A percentile compares a stretch with the other conserved stretches of the same genome.
Evolutionary conservation across 2,888 invertebrate genomes (phyloP).

Genomic region (Himalopsyche kuldschensis): DNA sequence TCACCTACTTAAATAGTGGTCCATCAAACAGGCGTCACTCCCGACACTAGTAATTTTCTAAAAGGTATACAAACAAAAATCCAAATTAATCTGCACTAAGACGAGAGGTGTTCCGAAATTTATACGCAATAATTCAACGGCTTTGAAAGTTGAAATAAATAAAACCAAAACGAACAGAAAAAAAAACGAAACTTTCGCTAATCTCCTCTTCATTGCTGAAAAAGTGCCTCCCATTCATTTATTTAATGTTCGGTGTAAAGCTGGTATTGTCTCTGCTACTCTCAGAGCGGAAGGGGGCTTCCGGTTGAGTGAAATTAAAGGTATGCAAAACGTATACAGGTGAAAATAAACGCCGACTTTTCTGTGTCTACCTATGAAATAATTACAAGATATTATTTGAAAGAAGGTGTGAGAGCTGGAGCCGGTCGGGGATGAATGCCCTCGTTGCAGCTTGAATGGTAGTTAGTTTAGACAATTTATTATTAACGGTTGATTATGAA

Average conservation of each 20-base stretch:
- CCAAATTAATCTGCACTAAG: background rate
- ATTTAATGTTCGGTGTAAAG: constrained; percentile 30
- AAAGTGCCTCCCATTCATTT: constrained; percentile 30
- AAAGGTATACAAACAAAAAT: background rate
- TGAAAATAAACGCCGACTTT: constrained; percentile 23
- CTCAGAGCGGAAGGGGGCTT: background rate
- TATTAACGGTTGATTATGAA: background rate
- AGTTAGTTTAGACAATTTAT: background rate
- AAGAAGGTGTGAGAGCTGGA: no score
- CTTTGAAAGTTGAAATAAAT: background rate
- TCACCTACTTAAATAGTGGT: background rate
- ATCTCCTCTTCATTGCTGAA: constrained; percentile 31
- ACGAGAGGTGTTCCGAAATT: background rate
- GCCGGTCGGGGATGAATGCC: background rate
- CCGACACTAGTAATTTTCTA: background rate
- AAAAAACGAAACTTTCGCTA: constrained; percentile 15
- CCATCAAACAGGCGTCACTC: background rate
- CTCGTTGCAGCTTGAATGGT: background rate
- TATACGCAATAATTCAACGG: background rate
- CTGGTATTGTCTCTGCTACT: constrained; percentile 24
- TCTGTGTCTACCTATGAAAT: background rate
- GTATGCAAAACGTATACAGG: constrained; percentile 27
- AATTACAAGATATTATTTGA: background rate
- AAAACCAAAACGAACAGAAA: background rate
- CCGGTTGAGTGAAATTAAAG: constrained; percentile 18